Conservation (phyloP, 2,113 vertebrate species). For the Axis porcinus region DNA sequence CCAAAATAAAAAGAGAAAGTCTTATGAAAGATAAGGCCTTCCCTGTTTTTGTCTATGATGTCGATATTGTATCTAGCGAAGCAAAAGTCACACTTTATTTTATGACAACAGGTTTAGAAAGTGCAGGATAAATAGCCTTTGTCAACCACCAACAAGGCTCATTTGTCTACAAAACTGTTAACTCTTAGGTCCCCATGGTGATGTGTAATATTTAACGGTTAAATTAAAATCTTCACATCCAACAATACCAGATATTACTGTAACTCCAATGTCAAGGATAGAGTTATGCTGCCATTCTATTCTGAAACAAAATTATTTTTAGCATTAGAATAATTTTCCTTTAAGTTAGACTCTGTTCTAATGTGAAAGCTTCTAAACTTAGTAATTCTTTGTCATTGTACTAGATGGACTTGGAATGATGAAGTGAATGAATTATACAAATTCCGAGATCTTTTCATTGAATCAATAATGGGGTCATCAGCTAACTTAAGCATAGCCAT, state of each 20-base stretch:
- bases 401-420: neutral
- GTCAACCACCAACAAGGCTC: neutral
- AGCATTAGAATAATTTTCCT: neutral
- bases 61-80: neutral
- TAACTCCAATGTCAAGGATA: neutral
- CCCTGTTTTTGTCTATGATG: neutral
- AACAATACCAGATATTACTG: neutral
- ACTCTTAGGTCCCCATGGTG: neutral
- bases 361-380: neutral
- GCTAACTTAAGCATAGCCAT: neutral
- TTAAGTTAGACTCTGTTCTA: neutral
- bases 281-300: neutral
- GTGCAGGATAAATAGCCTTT: neutral
- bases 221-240: neutral
- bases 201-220: neutral
- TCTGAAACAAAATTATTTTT: neutral
- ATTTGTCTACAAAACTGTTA: neutral
- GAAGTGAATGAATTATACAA: neutral
- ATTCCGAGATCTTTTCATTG: neutral
- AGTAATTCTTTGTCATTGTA: neutral
- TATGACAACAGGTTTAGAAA: neutral
- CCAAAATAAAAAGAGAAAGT: neutral
- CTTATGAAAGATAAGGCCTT: neutral
- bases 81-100: neutral
- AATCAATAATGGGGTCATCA: neutral